Conservation (phyloP, 1,140 invertebrate genomes). For the Helicoverpa zea region DNA sequence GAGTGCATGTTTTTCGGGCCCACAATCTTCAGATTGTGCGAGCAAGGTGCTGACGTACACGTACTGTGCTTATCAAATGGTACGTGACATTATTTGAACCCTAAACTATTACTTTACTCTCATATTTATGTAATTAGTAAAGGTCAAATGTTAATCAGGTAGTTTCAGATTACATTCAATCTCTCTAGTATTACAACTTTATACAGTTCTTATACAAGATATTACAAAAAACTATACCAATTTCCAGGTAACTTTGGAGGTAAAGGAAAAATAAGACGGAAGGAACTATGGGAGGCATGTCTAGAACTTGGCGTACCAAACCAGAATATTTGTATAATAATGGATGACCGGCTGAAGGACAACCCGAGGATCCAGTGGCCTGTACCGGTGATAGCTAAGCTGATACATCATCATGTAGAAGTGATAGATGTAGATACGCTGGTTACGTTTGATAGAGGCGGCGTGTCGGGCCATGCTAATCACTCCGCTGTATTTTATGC, state of each 20-base stretch:
- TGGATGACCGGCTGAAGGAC: conserved; percentile 92
- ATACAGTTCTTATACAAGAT: neutral
- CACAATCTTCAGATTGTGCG: conserved; percentile 91
- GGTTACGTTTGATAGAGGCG: conserved; percentile 96
- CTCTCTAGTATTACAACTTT: neutral
- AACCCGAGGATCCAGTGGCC: conserved; percentile 92
- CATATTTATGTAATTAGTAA: conserved; percentile 2
- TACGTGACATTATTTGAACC: conserved; percentile 72
- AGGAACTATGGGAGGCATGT: conserved; percentile 94
- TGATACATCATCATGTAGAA: conserved; percentile 91
- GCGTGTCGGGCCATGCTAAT: conserved; percentile 96
- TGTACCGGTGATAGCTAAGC: conserved; percentile 90
- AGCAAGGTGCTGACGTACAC: conserved; percentile 90
- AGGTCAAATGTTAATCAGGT: conserved; percentile 15
- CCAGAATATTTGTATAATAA: conserved; percentile 91
- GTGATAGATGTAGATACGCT: conserved; percentile 93
- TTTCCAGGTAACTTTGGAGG: conserved; percentile 91
- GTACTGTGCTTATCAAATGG: conserved; percentile 96
- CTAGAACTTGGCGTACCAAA: conserved; percentile 92
- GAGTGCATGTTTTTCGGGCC: conserved; percentile 99
- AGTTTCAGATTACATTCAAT: neutral
- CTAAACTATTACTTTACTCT: neutral
- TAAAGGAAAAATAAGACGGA: conserved; percentile 89
- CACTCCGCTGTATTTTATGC: conserved; percentile 95
- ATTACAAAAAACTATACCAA: neutral